phyloP scores from a whole-genome alignment of 2,113 vertebrate species.

The Nyctereutes procyonoides region DNA sequence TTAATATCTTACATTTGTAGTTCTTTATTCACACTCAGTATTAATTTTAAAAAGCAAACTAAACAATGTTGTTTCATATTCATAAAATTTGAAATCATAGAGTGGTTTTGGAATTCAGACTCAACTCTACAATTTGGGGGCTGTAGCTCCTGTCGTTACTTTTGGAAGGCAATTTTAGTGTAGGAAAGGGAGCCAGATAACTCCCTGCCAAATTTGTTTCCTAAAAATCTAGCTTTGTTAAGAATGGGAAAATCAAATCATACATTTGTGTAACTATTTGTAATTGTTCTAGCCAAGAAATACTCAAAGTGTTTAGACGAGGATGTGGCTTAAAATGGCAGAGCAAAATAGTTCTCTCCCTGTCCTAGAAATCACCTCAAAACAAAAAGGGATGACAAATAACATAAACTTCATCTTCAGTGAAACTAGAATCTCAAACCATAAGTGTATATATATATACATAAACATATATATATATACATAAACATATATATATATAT shows the following conservation, averaged over 20 bases:
- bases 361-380: neutral
- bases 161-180: slow-evolving; percentile 20
- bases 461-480: too few relatives aligned
- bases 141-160: neutral
- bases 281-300: slow-evolving; percentile 57
- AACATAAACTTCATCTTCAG: neutral
- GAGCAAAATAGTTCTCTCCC: neutral
- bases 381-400: neutral
- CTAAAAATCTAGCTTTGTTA: slow-evolving; percentile 44
- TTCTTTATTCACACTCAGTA: neutral
- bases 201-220: slow-evolving; percentile 41
- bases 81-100: slow-evolving; percentile 21
- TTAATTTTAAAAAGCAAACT: neutral
- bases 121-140: neutral
- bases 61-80: neutral
- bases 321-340: neutral
- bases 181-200: neutral
- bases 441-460: too few relatives aligned
- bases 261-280: slow-evolving; percentile 17
- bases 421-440: neutral
- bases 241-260: slow-evolving; percentile 45
- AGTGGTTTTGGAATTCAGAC: slow-evolving; percentile 13
- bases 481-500: too few relatives aligned
- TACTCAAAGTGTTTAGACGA: neutral
- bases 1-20: neutral